A percentile compares a stretch with the other conserved stretches of the same genome.
These are phyloP conservation scores for Cremastinae sp. DNA, from an alignment of 2,888 invertebrate species.

Conservation along the genomic window DNA sequence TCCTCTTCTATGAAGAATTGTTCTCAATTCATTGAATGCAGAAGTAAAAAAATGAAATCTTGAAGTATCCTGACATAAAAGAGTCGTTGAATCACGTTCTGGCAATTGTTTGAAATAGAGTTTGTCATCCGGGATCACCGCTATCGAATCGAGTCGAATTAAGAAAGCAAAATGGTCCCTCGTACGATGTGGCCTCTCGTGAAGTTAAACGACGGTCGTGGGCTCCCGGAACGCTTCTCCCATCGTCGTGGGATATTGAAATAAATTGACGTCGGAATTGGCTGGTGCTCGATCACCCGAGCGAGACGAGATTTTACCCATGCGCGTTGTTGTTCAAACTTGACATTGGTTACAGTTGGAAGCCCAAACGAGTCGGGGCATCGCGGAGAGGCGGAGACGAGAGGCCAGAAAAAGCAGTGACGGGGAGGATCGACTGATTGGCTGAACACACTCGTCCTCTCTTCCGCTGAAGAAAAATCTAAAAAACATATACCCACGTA, in stretches of 20 bases:
- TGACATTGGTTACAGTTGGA: conserved; percentile 32
- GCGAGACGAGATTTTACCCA: conserved; percentile 36
- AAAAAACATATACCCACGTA: too few species aligned
- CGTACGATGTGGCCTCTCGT: conserved; percentile 63
- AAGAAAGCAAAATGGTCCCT: conserved; percentile 75
- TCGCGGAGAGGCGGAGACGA: background rate
- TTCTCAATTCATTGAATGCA: too few species aligned
- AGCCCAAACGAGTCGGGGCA: background rate
- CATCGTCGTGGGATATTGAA: conserved; percentile 73
- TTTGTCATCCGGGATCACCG: conserved; percentile 14
- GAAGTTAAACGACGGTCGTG: conserved; percentile 61
- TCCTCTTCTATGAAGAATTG: too few species aligned
- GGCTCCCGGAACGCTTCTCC: conserved; percentile 57
- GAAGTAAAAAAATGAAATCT: too few species aligned
- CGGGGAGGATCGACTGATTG: too few species aligned
- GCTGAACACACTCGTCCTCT: too few species aligned
- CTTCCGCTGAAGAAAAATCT: too few species aligned
- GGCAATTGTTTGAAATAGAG: background rate
- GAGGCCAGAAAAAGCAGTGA: too few species aligned
- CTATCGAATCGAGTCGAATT: conserved; percentile 64
- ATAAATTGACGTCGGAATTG: conserved; percentile 78
- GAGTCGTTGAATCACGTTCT: too few species aligned
- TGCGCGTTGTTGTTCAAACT: conserved; percentile 28
- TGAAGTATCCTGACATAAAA: too few species aligned
- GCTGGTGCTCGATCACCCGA: conserved; percentile 36